Evolutionary conservation across 2,113 vertebrate genomes (phyloP).

Genomic region (Gymnarchus niloticus): DNA sequence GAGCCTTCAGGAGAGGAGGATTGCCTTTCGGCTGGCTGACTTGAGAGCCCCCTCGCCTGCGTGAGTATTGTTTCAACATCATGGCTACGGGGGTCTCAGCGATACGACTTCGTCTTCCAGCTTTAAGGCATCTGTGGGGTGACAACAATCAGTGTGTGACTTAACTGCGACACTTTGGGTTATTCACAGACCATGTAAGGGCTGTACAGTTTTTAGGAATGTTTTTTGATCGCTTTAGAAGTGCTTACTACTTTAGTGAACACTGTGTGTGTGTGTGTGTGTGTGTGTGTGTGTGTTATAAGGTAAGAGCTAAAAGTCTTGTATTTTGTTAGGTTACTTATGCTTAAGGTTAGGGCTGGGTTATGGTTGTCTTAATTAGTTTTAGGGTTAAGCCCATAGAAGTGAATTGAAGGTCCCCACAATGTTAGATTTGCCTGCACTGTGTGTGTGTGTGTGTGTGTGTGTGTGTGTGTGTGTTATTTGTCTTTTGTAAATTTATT

Average conservation of each 20-base stretch:
- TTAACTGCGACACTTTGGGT: background rate
- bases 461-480: background rate
- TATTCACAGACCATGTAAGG: background rate
- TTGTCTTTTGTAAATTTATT: background rate
- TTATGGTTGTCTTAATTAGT: too few species aligned
- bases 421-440: too few species aligned
- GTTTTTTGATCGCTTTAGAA: background rate
- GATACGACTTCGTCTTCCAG: background rate
- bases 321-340: background rate
- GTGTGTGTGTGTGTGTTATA: background rate
- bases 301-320: too few species aligned
- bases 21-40: constrained; percentile 12
- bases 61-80: background rate
- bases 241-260: background rate
- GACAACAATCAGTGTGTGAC: background rate
- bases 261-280: background rate
- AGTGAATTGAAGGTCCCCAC: too few species aligned
- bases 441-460: background rate
- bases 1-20: background rate
- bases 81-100: background rate
- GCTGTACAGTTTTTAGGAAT: background rate
- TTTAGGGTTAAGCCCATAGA: too few species aligned
- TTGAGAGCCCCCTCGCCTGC: background rate
- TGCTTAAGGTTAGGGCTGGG: too few species aligned
- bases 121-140: background rate